A percentile compares a stretch with the other conserved stretches of the same genome.
Evolutionary conservation across 2,888 invertebrate genomes (phyloP).

Genomic region (Phasia obesa): DNA sequence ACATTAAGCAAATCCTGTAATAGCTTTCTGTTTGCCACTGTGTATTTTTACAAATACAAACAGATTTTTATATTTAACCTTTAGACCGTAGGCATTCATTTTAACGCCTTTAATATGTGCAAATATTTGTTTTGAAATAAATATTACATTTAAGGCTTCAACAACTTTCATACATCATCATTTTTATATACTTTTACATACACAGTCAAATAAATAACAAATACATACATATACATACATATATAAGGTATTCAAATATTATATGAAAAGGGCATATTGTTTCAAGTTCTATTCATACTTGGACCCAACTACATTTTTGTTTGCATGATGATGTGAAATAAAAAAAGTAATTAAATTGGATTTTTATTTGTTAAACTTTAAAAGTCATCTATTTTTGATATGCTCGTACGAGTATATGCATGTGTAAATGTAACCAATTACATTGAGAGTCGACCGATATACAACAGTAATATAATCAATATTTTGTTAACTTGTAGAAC

Average conservation of each 20-base stretch:
- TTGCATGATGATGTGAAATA: background rate
- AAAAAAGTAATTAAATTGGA: background rate
- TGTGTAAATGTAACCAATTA: background rate
- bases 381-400: background rate
- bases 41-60: slow-evolving; percentile 44
- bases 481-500: too few relatives aligned
- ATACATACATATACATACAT: background rate
- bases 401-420: background rate
- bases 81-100: slow-evolving; percentile 53
- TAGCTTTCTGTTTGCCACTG: slow-evolving; percentile 35
- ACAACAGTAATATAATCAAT: background rate
- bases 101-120: slow-evolving; percentile 24
- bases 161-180: slow-evolving; percentile 18
- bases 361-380: background rate
- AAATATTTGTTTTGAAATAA: slow-evolving; percentile 12
- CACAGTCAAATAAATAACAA: background rate
- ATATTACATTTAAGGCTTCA: background rate
- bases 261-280: background rate
- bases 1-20: slow-evolving; percentile 21
- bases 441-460: background rate
- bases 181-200: background rate
- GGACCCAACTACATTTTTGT: background rate
- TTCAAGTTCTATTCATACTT: background rate
- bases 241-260: background rate
- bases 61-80: slow-evolving; percentile 60